Evolutionary conservation across 2,113 vertebrate species (phyloP).

Genomic region (Dicentrarchus labrax): DNA sequence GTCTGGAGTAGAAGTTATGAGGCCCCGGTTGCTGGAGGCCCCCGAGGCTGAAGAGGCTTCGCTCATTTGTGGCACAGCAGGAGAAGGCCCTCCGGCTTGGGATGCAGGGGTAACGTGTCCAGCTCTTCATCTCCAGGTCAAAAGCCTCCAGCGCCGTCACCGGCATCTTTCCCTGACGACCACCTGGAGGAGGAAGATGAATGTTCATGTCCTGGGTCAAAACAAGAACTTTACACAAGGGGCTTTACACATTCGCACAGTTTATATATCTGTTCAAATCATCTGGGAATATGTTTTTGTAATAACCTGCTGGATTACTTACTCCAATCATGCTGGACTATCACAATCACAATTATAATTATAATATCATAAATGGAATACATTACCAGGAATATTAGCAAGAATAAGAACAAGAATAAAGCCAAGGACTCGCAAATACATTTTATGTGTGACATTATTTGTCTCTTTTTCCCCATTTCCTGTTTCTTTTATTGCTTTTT

Average conservation of each 20-base stretch:
- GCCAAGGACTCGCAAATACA: neutral
- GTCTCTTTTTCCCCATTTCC: neutral
- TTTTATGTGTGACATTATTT: conserved; percentile 9
- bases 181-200: conserved; percentile 82
- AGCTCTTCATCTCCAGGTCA: conserved; percentile 93
- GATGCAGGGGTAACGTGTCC: conserved; percentile 93
- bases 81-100: conserved; percentile 97
- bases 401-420: conserved; percentile 4
- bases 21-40: conserved; percentile 97
- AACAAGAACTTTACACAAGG: neutral
- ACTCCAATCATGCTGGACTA: neutral
- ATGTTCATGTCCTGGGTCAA: neutral
- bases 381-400: conserved; percentile 3
- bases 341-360: neutral
- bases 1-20: conserved; percentile 98
- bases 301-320: neutral
- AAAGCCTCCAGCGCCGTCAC: conserved; percentile 97
- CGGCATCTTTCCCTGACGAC: conserved; percentile 96
- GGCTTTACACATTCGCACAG: neutral
- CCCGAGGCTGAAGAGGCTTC: conserved; percentile 93
- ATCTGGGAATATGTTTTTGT: neutral
- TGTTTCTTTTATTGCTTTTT: conserved; percentile 34
- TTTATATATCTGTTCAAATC: neutral
- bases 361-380: neutral
- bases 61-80: conserved; percentile 88